Evolutionary conservation across 2,888 invertebrate genomes (phyloP), one percentile per base, ranked within the genome.

Genomic region (Stenichneumon culpator): DNA sequence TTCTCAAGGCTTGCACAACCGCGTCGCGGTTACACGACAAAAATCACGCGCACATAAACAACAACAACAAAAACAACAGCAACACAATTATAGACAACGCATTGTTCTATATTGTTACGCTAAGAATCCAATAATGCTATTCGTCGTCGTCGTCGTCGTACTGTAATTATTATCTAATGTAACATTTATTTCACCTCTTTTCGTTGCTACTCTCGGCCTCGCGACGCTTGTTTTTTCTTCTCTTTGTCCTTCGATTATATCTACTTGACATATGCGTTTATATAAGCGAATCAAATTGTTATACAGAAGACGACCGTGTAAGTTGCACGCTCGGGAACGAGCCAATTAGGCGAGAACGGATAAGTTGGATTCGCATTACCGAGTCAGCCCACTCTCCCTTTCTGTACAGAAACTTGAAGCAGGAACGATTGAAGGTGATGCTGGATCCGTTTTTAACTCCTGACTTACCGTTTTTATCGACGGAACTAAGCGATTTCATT

Each of bases 61-160:
- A 69, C n/a, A 69, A 22, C 1, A 16, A 22, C 47, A 25, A 7
- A 25, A 39, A 25, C 16, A 19, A 25, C 2, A 44, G 32, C 52
- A 39, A 25, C 22, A 68, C 32, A 57, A 32, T 19, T 44, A 67
- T n/a, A 72, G n/a, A 54, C 54, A 65, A 9, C 7, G 54, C 32
- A 74, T 81, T 74, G 72, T 80, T 73, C 73, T 67, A 22, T 54
- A 73, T 57, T 80, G 52, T 67, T 80, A 79, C 47, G 57, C 54
- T 57, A 72, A 68, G 47, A 81, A 74, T 74, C 6, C 68, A 73
- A 81, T 73, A 57, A 74, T 25, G 67, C 54, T 77, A 77, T 54
- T 82, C 54, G 77, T 82, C 69, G 69, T 69, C 54, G 73, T 36
- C 36, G 36, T 73, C 70, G 75, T 82, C 82, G 77, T 80, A 19